Evolutionary conservation across 2,888 invertebrate species (phyloP).

Genomic region (Scaptomyza cyrtandrae): DNA sequence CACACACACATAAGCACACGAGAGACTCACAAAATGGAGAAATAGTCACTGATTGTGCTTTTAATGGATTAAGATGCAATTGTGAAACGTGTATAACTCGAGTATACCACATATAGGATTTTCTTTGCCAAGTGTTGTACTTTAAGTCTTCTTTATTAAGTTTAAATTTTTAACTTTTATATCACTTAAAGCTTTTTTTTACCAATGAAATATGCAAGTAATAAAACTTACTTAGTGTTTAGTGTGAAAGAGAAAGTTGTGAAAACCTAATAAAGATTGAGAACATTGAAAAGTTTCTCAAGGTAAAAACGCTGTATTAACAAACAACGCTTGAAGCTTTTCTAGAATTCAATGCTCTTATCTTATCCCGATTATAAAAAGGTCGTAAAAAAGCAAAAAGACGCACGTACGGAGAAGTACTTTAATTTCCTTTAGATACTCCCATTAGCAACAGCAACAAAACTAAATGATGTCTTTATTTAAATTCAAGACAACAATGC

Average conservation of each 20-base stretch:
- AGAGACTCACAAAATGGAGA: slow-evolving; percentile 1
- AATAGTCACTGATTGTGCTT: slow-evolving; percentile 13
- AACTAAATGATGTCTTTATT: slow-evolving; percentile 34
- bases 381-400: not conserved
- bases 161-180: no score
- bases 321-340: not conserved
- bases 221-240: no score
- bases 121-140: not conserved
- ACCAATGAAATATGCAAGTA: no score
- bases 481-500: slow-evolving; percentile 10
- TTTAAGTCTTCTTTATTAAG: not conserved
- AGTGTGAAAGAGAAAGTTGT: no score
- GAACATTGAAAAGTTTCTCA: not conserved
- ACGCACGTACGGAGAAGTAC: not conserved
- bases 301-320: not conserved
- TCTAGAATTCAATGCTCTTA: not conserved
- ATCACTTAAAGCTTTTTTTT: no score
- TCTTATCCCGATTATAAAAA: not conserved
- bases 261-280: not conserved
- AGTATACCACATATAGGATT: no score
- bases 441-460: slow-evolving; percentile 1
- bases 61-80: slow-evolving; percentile 18
- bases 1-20: slow-evolving; percentile 1
- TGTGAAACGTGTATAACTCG: not conserved
- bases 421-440: not conserved